Conservation (phyloP, 1,140 invertebrate species). For the Trachymyrmex cornetzi region DNA sequence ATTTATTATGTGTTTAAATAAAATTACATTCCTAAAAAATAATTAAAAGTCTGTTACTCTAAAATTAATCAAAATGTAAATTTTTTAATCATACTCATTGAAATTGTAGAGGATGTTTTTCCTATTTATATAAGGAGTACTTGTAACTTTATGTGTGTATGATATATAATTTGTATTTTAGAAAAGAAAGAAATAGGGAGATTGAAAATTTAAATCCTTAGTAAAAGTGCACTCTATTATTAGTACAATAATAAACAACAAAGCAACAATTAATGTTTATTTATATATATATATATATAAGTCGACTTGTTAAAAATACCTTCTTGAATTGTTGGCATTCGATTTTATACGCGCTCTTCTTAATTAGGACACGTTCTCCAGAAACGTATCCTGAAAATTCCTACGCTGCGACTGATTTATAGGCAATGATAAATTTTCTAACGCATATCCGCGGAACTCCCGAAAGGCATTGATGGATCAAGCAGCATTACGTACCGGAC, state of each 20-base stretch:
- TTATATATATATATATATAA: not conserved
- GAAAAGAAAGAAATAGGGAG: not conserved
- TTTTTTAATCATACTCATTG: slow-evolving; percentile 9
- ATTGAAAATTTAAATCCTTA: not conserved
- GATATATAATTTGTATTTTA: slow-evolving; percentile 3
- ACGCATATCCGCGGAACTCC: slow-evolving; percentile 53
- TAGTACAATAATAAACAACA: not conserved
- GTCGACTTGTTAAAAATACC: not conserved
- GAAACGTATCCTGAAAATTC: slow-evolving; percentile 52
- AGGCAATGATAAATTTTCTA: slow-evolving; percentile 77
- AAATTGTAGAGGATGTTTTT: slow-evolving; percentile 27
- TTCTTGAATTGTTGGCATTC: slow-evolving; percentile 5
- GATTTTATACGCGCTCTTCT: slow-evolving; percentile 8
- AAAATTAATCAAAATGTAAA: slow-evolving; percentile 50
- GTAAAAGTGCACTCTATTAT: slow-evolving; percentile 1
- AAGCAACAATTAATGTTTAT: not conserved
- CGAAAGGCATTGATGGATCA: slow-evolving; percentile 80
- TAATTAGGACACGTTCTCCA: slow-evolving; percentile 35
- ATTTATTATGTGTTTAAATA: slow-evolving; percentile 38
- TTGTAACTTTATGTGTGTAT: slow-evolving; percentile 35
- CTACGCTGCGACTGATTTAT: slow-evolving; percentile 75
- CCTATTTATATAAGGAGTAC: slow-evolving; percentile 8
- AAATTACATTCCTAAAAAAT: slow-evolving; percentile 9
- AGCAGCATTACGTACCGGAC: slow-evolving; percentile 75
- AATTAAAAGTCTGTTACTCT: slow-evolving; percentile 42